Evolutionary conservation across 2,888 invertebrate genomes (phyloP).

Genomic region (Mythimna vitellina): DNA sequence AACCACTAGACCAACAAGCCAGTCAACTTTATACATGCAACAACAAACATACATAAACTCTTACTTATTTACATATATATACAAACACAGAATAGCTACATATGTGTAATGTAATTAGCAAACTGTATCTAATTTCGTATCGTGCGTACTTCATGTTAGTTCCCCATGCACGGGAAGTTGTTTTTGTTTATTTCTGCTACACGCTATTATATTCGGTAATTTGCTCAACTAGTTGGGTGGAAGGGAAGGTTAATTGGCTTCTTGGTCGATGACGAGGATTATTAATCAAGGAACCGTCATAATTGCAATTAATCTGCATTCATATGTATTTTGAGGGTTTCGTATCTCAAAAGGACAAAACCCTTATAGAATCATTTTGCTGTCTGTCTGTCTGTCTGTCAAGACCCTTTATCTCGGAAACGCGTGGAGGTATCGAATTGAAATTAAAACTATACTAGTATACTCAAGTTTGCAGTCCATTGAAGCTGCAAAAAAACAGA

Average conservation of each 20-base stretch:
- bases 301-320: background rate
- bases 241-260: constrained; percentile 23
- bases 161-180: constrained; percentile 5
- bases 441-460: too few relatives aligned
- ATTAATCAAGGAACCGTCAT: background rate
- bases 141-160: constrained; percentile 19
- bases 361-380: too few relatives aligned
- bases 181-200: constrained; percentile 41
- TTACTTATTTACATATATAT: constrained; percentile 8
- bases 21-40: background rate
- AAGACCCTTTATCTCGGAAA: too few relatives aligned
- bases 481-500: too few relatives aligned
- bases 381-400: too few relatives aligned
- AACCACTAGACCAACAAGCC: too few relatives aligned
- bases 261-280: background rate
- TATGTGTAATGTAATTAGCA: constrained; percentile 41
- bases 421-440: too few relatives aligned
- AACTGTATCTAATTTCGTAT: constrained; percentile 33
- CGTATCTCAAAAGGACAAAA: too few relatives aligned
- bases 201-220: constrained; percentile 23
- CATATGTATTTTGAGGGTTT: background rate
- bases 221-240: constrained; percentile 21
- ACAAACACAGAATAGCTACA: background rate
- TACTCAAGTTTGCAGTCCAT: too few relatives aligned
- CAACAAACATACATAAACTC: background rate